phyloP scores from a whole-genome alignment of 2,797 vertebrate species.

The Mionectes olivaceus region DNA sequence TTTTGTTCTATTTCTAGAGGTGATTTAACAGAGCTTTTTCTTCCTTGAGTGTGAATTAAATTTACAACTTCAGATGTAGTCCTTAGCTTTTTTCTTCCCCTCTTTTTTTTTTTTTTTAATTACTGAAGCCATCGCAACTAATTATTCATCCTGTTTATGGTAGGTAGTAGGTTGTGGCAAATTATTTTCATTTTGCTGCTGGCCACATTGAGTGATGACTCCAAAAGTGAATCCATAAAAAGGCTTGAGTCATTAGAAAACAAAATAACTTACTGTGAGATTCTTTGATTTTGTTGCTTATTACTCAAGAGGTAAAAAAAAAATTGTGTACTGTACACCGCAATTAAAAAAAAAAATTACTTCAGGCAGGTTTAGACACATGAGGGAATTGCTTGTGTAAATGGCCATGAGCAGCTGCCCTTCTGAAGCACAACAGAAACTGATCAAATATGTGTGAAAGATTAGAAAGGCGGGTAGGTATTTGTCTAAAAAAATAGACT shows the following conservation, averaged over 20 bases:
- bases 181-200: conserved; percentile 68
- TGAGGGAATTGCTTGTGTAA: conserved; percentile 8
- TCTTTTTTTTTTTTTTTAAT: neutral
- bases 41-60: neutral
- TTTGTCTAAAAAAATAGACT: neutral
- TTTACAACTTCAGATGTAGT: conserved; percentile 16
- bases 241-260: conserved; percentile 65
- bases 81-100: neutral
- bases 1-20: conserved; percentile 24
- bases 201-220: conserved; percentile 39
- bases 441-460: neutral
- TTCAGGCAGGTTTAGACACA: conserved; percentile 56
- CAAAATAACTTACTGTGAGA: conserved; percentile 31
- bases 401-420: conserved; percentile 13
- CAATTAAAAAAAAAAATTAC: neutral
- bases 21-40: neutral
- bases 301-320: conserved; percentile 57
- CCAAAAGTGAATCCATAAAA: conserved; percentile 40
- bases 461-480: neutral
- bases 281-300: conserved; percentile 65
- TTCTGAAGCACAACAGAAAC: conserved; percentile 21
- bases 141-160: conserved; percentile 64
- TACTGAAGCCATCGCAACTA: conserved; percentile 48
- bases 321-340: neutral
- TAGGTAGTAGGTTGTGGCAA: conserved; percentile 52